Base-by-base conservation (phyloP, 1,140 invertebrate genomes). In the Meloidogyne exigua region DNA sequence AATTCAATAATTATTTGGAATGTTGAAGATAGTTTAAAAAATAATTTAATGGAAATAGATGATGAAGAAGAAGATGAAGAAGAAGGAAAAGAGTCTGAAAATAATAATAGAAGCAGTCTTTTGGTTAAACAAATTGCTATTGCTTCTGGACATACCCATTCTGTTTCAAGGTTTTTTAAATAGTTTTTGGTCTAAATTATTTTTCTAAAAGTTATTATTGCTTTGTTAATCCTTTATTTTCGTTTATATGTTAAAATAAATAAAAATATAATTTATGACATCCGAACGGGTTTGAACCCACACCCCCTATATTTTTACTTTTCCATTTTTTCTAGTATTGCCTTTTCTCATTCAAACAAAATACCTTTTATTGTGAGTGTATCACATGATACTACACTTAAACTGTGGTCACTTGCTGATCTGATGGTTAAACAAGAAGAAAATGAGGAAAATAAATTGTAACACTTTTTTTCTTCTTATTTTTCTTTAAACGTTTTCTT, bases 311-410 rank as follows among this genome's bases (percentile, higher is more conserved):
- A 9, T 10, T 10, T 9, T 39, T 10, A 9, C 0, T 39, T 39
- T 39, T 39, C n/a, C n/a, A n/a, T n/a, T n/a, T 13, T 64, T 64
- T 73, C 21, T 65, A 73, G 72, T 39, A 65, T 73, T 32, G 57
- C 72, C 5, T 86, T 87, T 78, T 82, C 79, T 13, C 79, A 79
- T 64, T 49, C 67, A 23, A 80, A 76, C 25, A 69, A 21, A 25
- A 11, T 42, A 44, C 70, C 78, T 0, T 88, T 87, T 67, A 28
- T 88, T 11, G 72, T 88, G 2, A 83, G 84, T 26, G 83, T 87
- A n/a, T 83, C 83, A 13, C 68, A 81, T 18, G 85, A 87, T 72
- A 79, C 75, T 15, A 87, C 85, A 23, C 66, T 88, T 15, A 87
- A 87, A 76, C 44, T 88, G 64, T 87, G 85, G 85, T 44, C 78